A percentile compares a stretch with the other conserved stretches of the same genome.
These are phyloP conservation scores for Trachelus troglodyta DNA, from an alignment of 2,888 invertebrate genomes.

Conservation along the genomic window DNA sequence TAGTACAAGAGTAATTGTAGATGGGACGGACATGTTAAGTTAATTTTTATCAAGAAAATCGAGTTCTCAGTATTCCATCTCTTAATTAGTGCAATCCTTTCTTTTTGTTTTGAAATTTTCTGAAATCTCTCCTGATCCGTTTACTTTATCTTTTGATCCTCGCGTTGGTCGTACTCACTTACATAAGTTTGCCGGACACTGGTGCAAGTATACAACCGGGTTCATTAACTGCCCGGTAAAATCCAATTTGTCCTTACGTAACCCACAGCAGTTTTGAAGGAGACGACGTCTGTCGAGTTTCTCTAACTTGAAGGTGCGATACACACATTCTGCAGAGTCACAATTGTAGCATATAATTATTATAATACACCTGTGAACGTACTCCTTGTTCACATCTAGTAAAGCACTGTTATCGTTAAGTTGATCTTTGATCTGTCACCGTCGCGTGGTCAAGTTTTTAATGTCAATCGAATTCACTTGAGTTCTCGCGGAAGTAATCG, in stretches of 20 bases:
- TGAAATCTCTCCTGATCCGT: too few species aligned
- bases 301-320: constrained; percentile 24
- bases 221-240: constrained; percentile 52
- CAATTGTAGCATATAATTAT: not conserved
- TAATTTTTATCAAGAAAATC: not conserved
- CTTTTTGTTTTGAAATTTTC: not conserved
- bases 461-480: not conserved
- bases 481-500: not conserved
- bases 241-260: constrained; percentile 55
- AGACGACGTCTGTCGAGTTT: constrained; percentile 27
- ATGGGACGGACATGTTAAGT: not conserved
- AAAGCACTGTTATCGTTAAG: constrained; percentile 1
- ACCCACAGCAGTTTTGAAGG: constrained; percentile 30
- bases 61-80: not conserved
- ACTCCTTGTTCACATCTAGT: constrained; percentile 12
- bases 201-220: constrained; percentile 36
- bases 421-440: not conserved
- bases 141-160: not conserved
- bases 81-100: not conserved
- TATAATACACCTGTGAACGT: constrained; percentile 6
- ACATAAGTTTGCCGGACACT: constrained; percentile 44
- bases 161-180: constrained; percentile 40
- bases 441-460: not conserved
- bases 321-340: constrained; percentile 20
- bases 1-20: not conserved